Base-by-base conservation (phyloP, 2,113 vertebrate genomes). In the Petaurus breviceps region DNA sequence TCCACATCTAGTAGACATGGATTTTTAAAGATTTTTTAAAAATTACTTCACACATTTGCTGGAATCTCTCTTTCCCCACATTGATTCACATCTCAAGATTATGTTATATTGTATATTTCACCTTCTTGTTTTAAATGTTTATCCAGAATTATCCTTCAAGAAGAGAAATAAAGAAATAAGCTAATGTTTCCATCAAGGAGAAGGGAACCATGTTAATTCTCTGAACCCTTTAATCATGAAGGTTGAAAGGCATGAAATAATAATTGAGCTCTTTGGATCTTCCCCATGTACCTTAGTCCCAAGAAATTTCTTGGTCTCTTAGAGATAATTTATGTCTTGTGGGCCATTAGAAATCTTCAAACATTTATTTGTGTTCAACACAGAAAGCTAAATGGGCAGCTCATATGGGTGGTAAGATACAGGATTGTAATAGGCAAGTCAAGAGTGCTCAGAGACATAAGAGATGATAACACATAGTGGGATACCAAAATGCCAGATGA, bases 281-380 rank as follows among this genome's bases (percentile, higher is more conserved):
- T 91, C 95, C 92, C 95, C 94, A 77, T 92, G 61, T 91, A 98
- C 50, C 84, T 96, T 95, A 95, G 95, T 96, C 95, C 93, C 4
- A 47, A 89, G 53, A 95, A 43, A 93, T 96, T 90, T 92, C 92
- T 96, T 12, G 1, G 61, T 89, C 94, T 96, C 68, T 96, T 93
- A 89, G 92, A 43, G n/a, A 43, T 96, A 95, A 97, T 97, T 94
- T 93, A 89, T 94, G 96, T 98, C 96, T 97, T 93, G 91, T 92
- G 96, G 94, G 92, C 93, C 91, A 96, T 97, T 95, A 97, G 94
- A 95, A 96, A 84, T 93, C 93, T 97, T 98, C 94, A 96, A 97
- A 97, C 97, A 98, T 97, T 97, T 98, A 97, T 97, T 96, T 93
- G 96, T 96, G 97, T 96, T 95, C 94, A 94, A 93, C 89, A 91